Conservation (phyloP, 2,113 vertebrate genomes). For the Channa argus region DNA sequence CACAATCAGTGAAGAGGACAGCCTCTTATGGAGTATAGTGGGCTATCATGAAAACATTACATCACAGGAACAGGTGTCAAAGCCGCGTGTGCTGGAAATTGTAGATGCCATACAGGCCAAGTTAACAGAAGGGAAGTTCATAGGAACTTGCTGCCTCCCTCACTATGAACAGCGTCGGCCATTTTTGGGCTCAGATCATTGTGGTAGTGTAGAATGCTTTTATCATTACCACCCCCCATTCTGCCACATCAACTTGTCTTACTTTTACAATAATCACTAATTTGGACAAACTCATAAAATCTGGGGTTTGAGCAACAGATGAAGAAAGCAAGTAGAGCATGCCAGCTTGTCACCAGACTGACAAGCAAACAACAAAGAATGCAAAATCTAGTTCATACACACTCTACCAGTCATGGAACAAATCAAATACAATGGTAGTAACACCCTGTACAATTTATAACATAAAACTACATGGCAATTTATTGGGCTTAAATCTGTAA, state of each 20-base stretch:
- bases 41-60: conserved; percentile 52
- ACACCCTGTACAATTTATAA: neutral
- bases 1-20: neutral
- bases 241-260: conserved; percentile 6
- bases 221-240: neutral
- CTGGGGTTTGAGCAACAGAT: conserved; percentile 11
- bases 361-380: too few species aligned
- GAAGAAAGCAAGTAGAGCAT: conserved; percentile 1
- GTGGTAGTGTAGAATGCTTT: conserved; percentile 1
- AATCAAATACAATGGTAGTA: too few species aligned
- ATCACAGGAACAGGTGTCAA: conserved; percentile 73
- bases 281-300: conserved; percentile 3
- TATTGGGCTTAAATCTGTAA: too few species aligned
- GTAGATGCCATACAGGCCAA: conserved; percentile 56
- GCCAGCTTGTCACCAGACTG: too few species aligned
- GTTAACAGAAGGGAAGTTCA: conserved; percentile 66
- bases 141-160: conserved; percentile 34
- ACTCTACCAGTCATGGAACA: too few species aligned
- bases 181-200: conserved; percentile 37
- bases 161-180: conserved; percentile 61
- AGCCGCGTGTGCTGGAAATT: conserved; percentile 71
- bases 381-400: too few species aligned
- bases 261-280: neutral
- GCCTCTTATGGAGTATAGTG: conserved; percentile 26
- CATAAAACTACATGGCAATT: too few species aligned